Conservation (phyloP, 2,888 invertebrate species). For the Cactoblastis cactorum region DNA sequence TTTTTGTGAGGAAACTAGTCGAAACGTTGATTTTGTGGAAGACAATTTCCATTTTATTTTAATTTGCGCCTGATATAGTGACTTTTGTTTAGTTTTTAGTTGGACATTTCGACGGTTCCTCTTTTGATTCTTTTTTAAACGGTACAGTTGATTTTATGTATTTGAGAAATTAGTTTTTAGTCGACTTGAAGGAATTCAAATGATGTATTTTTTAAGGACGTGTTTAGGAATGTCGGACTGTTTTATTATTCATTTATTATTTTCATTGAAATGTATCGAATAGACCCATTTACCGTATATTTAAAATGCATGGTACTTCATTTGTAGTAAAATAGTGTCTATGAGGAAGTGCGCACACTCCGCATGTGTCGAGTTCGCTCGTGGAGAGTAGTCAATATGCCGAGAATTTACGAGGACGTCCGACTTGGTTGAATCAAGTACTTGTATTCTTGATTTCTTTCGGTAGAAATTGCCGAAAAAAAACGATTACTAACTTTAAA, state of each 20-base stretch:
- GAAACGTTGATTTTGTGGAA: slow-evolving; percentile 37
- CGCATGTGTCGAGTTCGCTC: slow-evolving; percentile 17
- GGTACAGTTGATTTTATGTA: slow-evolving; percentile 25
- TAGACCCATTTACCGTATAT: slow-evolving; percentile 49
- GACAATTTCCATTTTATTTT: slow-evolving; percentile 44
- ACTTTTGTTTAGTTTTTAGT: slow-evolving; percentile 42
- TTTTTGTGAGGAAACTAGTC: slow-evolving; percentile 64
- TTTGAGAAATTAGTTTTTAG: slow-evolving; percentile 15
- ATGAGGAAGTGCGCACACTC: slow-evolving; percentile 63
- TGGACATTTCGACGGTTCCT: slow-evolving; percentile 46
- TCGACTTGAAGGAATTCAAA: slow-evolving; percentile 24
- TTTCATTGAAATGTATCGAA: slow-evolving; percentile 57
- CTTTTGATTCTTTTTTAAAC: slow-evolving; percentile 26
- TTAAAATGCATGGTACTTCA: slow-evolving; percentile 58
- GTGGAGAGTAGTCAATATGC: not conserved
- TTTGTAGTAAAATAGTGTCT: slow-evolving; percentile 46
- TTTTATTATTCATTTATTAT: slow-evolving; percentile 79
- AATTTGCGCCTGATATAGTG: slow-evolving; percentile 54
- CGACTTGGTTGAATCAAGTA: slow-evolving; percentile 33
- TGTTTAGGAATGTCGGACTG: slow-evolving; percentile 42
- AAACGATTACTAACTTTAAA: not conserved
- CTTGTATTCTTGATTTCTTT: slow-evolving; percentile 36
- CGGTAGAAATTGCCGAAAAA: not conserved
- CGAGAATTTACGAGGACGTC: slow-evolving; percentile 27
- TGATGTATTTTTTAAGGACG: slow-evolving; percentile 38